Evolutionary conservation across 2,888 invertebrate species (phyloP).

Genomic region (Phrixothrix hirtus): DNA sequence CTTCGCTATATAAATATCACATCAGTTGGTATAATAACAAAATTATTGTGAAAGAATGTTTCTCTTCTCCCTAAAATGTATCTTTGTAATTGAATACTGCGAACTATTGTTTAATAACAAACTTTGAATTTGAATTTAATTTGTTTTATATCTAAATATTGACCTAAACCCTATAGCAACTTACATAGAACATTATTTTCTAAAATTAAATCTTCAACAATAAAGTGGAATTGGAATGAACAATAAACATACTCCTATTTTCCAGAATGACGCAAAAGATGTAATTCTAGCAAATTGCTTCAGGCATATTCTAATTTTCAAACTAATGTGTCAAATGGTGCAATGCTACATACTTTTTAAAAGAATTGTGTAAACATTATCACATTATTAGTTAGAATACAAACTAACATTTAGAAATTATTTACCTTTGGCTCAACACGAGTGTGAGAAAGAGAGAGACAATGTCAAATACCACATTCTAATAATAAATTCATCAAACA

Average conservation of each 20-base stretch:
- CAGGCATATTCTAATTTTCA: conserved; percentile 2
- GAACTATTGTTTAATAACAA: conserved; percentile 17
- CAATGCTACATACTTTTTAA: background rate
- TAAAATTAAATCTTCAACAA: background rate
- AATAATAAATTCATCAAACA: no score
- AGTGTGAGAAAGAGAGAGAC: no score
- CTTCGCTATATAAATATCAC: conserved; percentile 29
- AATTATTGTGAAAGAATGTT: conserved; percentile 20
- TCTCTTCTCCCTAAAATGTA: conserved; percentile 6
- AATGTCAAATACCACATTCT: no score
- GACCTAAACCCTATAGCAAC: background rate
- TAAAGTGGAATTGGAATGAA: conserved; percentile 1
- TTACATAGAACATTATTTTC: background rate
- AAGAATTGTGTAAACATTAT: no score
- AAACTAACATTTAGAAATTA: no score
- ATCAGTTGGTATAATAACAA: conserved; percentile 26
- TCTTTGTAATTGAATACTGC: conserved; percentile 15
- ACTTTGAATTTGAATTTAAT: background rate
- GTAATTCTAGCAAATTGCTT: conserved; percentile 1
- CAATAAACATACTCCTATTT: conserved; percentile 1
- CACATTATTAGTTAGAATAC: no score
- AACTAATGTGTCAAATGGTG: background rate
- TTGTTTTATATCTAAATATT: background rate
- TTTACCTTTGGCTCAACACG: no score
- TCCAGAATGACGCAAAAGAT: background rate